Conservation (phyloP, 2,888 invertebrate genomes). For the Athetis lepigone region DNA sequence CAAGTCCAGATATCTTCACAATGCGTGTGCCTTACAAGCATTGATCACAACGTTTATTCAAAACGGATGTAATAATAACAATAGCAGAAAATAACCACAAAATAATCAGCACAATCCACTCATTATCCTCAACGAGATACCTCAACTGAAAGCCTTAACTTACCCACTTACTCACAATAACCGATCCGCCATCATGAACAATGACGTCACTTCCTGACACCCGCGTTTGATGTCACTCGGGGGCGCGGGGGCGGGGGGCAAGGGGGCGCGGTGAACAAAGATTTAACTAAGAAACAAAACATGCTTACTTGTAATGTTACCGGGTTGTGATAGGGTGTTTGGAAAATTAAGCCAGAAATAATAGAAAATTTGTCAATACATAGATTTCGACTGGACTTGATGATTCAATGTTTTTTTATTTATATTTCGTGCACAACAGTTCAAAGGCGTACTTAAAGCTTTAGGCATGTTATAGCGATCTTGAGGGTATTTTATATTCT, state of each 20-base stretch:
- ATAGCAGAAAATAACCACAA: background rate
- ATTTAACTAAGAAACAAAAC: constrained; percentile 86
- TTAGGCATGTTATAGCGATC: too few relatives aligned
- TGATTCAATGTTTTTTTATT: too few relatives aligned
- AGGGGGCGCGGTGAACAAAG: constrained; percentile 77
- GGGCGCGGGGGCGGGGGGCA: too few relatives aligned
- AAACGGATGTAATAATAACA: too few relatives aligned
- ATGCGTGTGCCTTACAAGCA: too few relatives aligned
- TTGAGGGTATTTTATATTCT: too few relatives aligned
- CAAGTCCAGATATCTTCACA: too few relatives aligned
- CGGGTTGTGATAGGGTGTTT: constrained; percentile 68
- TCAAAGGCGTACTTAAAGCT: too few relatives aligned
- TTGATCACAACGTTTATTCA: too few relatives aligned
- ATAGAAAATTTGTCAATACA: background rate
- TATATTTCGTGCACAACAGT: too few relatives aligned
- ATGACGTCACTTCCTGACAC: constrained; percentile 73
- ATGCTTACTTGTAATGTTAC: constrained; percentile 83
- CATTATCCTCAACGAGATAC: constrained; percentile 26
- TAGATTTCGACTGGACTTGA: too few relatives aligned
- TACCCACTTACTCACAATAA: constrained; percentile 55
- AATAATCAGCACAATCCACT: background rate
- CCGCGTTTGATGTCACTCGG: constrained; percentile 80
- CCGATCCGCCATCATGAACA: constrained; percentile 65
- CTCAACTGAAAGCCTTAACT: constrained; percentile 34
- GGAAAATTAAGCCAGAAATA: background rate